phyloP scores from a whole-genome alignment of 2,888 invertebrate species.

The Temnothorax rugatulus region DNA sequence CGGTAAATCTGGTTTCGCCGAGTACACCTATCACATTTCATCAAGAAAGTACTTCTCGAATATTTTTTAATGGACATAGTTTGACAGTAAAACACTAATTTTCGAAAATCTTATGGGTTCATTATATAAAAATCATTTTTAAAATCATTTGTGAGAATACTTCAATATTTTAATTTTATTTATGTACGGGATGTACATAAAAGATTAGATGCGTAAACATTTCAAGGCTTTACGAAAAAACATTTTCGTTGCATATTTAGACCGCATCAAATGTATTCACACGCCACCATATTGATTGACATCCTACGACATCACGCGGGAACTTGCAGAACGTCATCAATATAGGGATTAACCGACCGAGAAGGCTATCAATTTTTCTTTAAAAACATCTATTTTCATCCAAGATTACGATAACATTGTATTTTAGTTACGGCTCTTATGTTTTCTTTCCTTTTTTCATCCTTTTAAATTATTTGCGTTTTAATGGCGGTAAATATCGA shows the following conservation, averaged over 20 bases:
- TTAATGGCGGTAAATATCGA: neutral
- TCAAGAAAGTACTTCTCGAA: neutral
- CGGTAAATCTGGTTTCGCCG: neutral
- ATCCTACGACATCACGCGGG: slow-evolving; percentile 44
- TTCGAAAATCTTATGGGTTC: neutral
- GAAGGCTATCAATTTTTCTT: neutral
- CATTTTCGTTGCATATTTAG: slow-evolving; percentile 10
- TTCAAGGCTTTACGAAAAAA: neutral
- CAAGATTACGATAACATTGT: neutral
- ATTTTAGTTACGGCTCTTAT: neutral
- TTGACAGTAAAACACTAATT: neutral
- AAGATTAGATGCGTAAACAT: neutral
- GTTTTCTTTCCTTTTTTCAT: neutral
- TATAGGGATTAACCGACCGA: slow-evolving; percentile 16
- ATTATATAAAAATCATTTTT: neutral
- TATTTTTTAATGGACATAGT: neutral
- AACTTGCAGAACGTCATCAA: neutral
- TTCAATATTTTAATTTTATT: neutral
- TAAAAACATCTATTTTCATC: neutral
- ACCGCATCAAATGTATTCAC: neutral
- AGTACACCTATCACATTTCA: neutral
- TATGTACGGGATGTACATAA: neutral
- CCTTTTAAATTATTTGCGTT: neutral
- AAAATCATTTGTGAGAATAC: neutral
- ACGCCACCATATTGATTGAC: neutral